These are phyloP conservation scores for Aplochiton taeniatus DNA, from an alignment of 2,797 vertebrate species.

Conservation along the genomic window DNA sequence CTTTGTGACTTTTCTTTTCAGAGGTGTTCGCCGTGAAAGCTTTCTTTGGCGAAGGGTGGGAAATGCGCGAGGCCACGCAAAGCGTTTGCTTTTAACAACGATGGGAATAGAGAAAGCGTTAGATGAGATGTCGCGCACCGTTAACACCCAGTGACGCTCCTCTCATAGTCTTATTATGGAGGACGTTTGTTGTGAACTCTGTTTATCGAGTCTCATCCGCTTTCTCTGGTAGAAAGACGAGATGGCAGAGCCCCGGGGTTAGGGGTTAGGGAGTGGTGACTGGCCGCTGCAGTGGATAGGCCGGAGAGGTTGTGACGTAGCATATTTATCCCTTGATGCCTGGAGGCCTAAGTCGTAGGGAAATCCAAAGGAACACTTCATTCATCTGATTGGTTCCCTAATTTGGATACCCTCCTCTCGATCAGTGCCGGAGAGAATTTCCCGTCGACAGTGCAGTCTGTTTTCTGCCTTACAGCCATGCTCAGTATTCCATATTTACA, in stretches of 20 bases:
- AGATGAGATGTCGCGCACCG: too few relatives aligned
- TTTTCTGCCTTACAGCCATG: background rate
- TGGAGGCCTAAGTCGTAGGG: constrained; percentile 32
- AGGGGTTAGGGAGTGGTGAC: constrained; percentile 10
- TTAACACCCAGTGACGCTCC: background rate
- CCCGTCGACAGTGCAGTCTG: constrained; percentile 22
- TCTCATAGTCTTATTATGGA: background rate
- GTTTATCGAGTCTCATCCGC: constrained; percentile 20
- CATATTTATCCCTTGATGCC: constrained; percentile 51
- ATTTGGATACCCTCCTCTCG: constrained; percentile 53
- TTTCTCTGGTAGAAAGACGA: constrained; percentile 28
- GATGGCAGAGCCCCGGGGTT: background rate
- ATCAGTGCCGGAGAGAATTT: constrained; percentile 31
- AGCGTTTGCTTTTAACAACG: too few relatives aligned
- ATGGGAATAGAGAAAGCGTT: too few relatives aligned
- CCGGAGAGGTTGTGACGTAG: constrained; percentile 53
- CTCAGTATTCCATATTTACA: background rate
- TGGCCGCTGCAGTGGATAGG: constrained; percentile 41
- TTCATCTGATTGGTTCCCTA: constrained; percentile 60
- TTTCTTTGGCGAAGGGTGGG: too few relatives aligned
- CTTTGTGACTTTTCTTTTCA: constrained; percentile 11
- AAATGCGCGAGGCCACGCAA: too few relatives aligned
- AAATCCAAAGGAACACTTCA: constrained; percentile 46
- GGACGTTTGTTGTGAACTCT: background rate
- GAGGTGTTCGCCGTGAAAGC: too few relatives aligned